Conservation (phyloP, 2,888 invertebrate genomes). For the Venusia cambrica region DNA sequence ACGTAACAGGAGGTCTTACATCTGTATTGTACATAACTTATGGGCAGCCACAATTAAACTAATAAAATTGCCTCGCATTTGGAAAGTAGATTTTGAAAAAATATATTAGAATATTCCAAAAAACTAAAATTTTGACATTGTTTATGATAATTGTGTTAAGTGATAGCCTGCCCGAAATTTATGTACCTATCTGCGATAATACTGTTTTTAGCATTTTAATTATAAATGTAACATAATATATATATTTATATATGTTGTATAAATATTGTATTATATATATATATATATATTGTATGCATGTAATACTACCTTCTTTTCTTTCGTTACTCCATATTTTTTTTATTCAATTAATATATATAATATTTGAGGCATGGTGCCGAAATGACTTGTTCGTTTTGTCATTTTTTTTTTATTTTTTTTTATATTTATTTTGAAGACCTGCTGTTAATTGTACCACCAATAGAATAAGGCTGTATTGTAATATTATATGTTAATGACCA, state of each 20-base stretch:
- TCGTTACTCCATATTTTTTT: too few species aligned
- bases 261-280: too few species aligned
- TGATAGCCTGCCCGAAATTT: constrained; percentile 53
- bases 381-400: constrained; percentile 22
- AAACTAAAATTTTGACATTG: constrained; percentile 65
- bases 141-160: constrained; percentile 65
- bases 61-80: constrained; percentile 80
- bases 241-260: too few species aligned
- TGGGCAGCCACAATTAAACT: constrained; percentile 61
- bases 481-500: constrained; percentile 81
- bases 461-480: constrained; percentile 76
- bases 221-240: too few species aligned
- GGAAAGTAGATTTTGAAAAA: constrained; percentile 78
- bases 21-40: constrained; percentile 42
- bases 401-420: constrained; percentile 4
- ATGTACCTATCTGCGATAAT: too few species aligned
- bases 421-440: constrained; percentile 51
- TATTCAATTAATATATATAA: constrained; percentile 8
- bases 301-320: too few species aligned
- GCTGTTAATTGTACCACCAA: constrained; percentile 73
- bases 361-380: constrained; percentile 40
- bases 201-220: too few species aligned
- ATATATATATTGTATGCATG: too few species aligned
- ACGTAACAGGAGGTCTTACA: constrained; percentile 66
- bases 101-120: constrained; percentile 72